Evolutionary conservation across 2,797 vertebrate species (phyloP), one percentile per base, ranked within the genome.

Genomic region (Anguilla pacifica): DNA sequence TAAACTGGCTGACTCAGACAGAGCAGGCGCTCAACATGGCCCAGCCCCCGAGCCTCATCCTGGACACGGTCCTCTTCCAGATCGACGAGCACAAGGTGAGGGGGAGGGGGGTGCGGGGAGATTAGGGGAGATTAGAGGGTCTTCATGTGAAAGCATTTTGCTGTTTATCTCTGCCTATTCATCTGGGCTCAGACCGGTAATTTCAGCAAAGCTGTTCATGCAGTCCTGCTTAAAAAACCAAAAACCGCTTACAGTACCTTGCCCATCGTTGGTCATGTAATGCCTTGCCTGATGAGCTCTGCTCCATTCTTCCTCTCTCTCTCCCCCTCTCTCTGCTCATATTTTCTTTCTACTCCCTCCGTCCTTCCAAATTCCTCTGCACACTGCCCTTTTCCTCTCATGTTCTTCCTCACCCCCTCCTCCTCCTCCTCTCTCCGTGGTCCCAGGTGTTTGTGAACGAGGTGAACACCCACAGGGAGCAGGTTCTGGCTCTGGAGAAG

Each of bases 1-100:
- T 99, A 94, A 99, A 98, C 96, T 99, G 99, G 99, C 96, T 99
- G 91, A 99, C 98, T 0, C 96, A 99, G 88, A 98, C 98, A 0
- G 99, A 99, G 89, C 98, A 99, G 95, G 97, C 96, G 84, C 94
- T 99, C 92, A 99, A 99, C 94, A 94, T 98, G 25, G 97, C 97
- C 0, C 96, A 98, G 10, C 94, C 97, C 0, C 96, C 99, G 70
- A 99, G 98, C 95, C 97, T 99, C 90, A 98, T 99, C 74, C 96
- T 99, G 25, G 96, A 96, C 88, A 97, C 98, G 0, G 98, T 99
- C 84, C 96, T 99, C 88, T 97, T 98, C 86, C 99, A 99, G 94
- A 99, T 99, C 1, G 99, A 99, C 0, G 99, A 99, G 87, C 99
- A 99, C 94, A 99, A 99, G 98, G 99, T 99, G 91, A 91, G 61